Evolutionary conservation across 1,140 invertebrate species (phyloP), one percentile per base, ranked within the genome.

Genomic region (Harlomillsia oculata): DNA sequence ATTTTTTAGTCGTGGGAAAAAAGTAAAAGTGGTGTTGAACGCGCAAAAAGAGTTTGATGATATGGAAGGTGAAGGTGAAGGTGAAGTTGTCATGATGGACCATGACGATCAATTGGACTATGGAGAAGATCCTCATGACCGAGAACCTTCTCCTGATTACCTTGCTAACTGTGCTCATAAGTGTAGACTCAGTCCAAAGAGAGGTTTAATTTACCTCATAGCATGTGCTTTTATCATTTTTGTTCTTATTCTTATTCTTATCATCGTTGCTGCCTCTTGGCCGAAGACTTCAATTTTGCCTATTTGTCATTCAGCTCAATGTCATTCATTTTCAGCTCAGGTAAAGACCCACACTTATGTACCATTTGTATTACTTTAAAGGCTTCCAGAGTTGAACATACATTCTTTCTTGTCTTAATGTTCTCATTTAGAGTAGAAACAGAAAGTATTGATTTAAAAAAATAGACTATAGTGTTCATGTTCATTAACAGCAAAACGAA

Each of bases 231-330:
- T 59, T n/a, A 62, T 65, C 20, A 55, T 72, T 40, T 61, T 72
- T 34, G 18, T 69, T 1, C 43, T 70, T 1, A 40, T 74, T 9
- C 46, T 72, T 4, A 64, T 70, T 25, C 62, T 74, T 6, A 58
- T 74, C 6, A 65, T 65, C 1, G 44, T 74, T 50, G 66, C 63
- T 0, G 63, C 67, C 0, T 53, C 63, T 3, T 73, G 72, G 72
- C 72, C 72, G 0, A 45, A 49, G 5, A 54, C 67, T 11, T 65
- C 65, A 1, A 2, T 28, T 3, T 11, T 18, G 14, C 13, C 34
- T 4, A 52, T 44, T 5, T 65, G 63, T 29, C 41, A 48, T 18
- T 30, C 41, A 16, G 37, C 59, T 16, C 37, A 59, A 23, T 65
- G 63, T 28, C 63, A 65, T 46, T 40, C 40, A 32, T 53, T 58